Conservation (phyloP, 2,888 invertebrate genomes). For the Leptogaster cylindrica region DNA sequence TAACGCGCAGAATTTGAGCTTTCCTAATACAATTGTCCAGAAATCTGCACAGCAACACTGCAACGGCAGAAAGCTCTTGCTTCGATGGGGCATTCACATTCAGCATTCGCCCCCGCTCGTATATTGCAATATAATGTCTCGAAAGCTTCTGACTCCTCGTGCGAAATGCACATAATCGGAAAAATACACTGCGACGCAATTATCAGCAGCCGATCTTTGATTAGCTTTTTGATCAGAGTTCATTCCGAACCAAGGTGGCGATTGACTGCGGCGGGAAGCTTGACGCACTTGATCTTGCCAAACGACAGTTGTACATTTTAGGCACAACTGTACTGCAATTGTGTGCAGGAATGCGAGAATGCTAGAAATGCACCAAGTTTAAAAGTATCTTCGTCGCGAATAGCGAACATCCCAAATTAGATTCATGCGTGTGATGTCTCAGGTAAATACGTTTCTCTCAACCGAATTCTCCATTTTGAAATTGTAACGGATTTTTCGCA, state of each 20-base stretch:
- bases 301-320: slow-evolving; percentile 13
- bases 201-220: no score
- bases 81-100: background rate
- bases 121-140: no score
- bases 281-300: background rate
- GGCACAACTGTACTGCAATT: slow-evolving; percentile 16
- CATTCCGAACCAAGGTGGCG: no score
- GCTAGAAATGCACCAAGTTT: background rate
- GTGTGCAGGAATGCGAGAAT: background rate
- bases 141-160: no score
- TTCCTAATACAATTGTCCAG: no score
- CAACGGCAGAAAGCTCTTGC: background rate
- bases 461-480: no score
- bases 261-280: background rate
- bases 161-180: slow-evolving; percentile 13
- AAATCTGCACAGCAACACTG: no score
- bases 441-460: no score
- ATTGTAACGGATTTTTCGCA: no score
- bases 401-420: background rate
- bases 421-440: background rate
- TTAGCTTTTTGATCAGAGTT: background rate
- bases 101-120: no score
- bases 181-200: no score
- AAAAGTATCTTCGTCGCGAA: background rate
- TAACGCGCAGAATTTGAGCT: slow-evolving; percentile 4